These are phyloP conservation scores for Bombus superbus DNA, from an alignment of 1,140 invertebrate genomes.

Conservation along the genomic window DNA sequence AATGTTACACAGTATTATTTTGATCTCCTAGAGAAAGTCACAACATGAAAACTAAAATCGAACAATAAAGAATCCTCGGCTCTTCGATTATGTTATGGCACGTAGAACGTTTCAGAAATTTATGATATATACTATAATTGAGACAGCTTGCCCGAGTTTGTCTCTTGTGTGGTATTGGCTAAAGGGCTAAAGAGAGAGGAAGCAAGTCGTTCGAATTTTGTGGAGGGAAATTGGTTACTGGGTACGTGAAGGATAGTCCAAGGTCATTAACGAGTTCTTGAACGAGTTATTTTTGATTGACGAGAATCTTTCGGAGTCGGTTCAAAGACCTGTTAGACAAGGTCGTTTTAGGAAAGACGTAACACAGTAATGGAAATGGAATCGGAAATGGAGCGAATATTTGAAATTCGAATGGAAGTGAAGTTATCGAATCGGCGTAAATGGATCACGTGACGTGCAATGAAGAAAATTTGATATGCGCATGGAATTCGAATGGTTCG, in stretches of 20 bases:
- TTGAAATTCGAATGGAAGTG: background rate
- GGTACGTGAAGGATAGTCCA: background rate
- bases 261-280: background rate
- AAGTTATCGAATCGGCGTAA: conserved; percentile 1
- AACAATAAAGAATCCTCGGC: too few species aligned
- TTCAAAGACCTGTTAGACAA: background rate
- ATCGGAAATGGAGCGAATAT: background rate
- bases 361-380: background rate
- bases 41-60: background rate
- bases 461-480: background rate
- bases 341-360: background rate
- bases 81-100: too few species aligned
- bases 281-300: background rate
- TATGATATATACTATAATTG: background rate
- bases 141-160: background rate
- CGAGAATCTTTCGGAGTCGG: background rate
- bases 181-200: background rate
- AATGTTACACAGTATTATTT: too few species aligned
- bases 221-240: background rate
- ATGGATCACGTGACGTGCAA: background rate
- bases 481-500: conserved; percentile 5
- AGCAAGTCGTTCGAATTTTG: too few species aligned
- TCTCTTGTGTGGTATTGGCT: accelerated
- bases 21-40: too few species aligned
- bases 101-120: background rate